These are phyloP conservation scores for Brenthis ino DNA, from an alignment of 2,888 invertebrate genomes.

Conservation along the genomic window DNA sequence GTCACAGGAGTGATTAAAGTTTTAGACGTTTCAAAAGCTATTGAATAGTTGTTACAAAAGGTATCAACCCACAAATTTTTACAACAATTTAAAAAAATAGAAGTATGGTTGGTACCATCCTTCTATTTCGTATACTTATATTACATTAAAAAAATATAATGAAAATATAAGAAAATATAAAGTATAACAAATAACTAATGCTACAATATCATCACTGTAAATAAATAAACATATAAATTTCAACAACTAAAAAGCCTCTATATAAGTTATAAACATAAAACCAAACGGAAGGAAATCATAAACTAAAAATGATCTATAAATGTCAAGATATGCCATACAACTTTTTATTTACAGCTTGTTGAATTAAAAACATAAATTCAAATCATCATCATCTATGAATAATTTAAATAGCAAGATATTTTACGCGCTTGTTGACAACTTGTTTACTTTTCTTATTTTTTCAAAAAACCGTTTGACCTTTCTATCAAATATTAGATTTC, in stretches of 20 bases:
- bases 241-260: conserved; percentile 13
- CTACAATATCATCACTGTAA: neutral
- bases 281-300: conserved; percentile 19
- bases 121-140: too few relatives aligned
- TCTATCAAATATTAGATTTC: too few relatives aligned
- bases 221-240: conserved; percentile 6
- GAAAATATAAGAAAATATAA: too few relatives aligned
- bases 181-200: neutral
- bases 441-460: conserved; percentile 3
- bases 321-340: conserved; percentile 19
- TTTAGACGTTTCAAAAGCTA: too few relatives aligned
- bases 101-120: too few relatives aligned
- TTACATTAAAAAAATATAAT: too few relatives aligned
- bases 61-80: neutral
- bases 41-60: too few relatives aligned
- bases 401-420: neutral
- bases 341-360: conserved; percentile 5
- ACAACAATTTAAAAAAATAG: too few relatives aligned
- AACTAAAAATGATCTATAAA: conserved; percentile 14
- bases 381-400: neutral
- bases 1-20: too few relatives aligned
- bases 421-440: conserved; percentile 6
- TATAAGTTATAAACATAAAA: conserved; percentile 9
- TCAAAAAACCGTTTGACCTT: too few relatives aligned
- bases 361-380: neutral